A percentile compares a stretch with the other conserved stretches of the same genome.
Conservation (phyloP, 2,888 invertebrate species). For the Metacarcinus magister region DNA sequence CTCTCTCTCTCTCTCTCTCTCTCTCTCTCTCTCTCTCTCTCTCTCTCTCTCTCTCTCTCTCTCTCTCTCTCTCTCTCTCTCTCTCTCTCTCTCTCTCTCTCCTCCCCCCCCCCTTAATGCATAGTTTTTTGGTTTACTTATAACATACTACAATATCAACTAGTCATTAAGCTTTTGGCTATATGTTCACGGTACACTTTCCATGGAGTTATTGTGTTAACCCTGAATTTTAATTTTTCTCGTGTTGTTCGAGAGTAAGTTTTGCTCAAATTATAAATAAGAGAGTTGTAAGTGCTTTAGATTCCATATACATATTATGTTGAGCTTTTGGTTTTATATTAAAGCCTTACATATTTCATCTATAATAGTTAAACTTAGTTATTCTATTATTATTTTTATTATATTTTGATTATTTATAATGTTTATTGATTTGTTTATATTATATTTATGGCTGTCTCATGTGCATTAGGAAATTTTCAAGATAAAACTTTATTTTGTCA, state of each 20-base stretch:
- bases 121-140: not conserved
- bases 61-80: not conserved
- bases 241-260: not conserved
- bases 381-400: not conserved
- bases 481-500: not conserved
- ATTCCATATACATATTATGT: not conserved
- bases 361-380: no score
- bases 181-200: not conserved
- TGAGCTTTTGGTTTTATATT: not conserved
- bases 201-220: not conserved
- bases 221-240: not conserved
- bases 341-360: not conserved
- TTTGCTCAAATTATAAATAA: not conserved
- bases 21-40: no score
- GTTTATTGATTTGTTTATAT: not conserved
- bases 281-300: not conserved
- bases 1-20: no score
- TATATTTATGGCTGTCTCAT: no score
- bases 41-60: not conserved
- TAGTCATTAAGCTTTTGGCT: not conserved
- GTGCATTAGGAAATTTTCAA: not conserved
- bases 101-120: not conserved
- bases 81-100: slow-evolving; percentile 20
- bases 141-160: not conserved
- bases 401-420: not conserved